Conservation (phyloP, 2,113 vertebrate genomes). For the Rhinolophus sinicus region DNA sequence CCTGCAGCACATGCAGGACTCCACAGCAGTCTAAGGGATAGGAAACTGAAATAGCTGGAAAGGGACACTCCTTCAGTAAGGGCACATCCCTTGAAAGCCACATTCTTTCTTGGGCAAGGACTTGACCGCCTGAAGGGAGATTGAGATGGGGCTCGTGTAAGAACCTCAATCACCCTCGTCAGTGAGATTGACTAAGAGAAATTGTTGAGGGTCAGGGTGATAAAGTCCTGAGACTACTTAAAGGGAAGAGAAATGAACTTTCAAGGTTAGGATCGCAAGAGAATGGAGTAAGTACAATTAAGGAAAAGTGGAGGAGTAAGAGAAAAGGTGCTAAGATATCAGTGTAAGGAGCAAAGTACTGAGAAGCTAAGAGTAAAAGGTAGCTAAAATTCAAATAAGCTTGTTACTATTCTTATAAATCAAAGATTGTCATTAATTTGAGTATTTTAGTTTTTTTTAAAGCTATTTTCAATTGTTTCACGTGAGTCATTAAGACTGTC, state of each 20-base stretch:
- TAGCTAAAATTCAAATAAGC: background rate
- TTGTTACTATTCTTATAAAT: background rate
- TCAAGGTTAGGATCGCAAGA: background rate
- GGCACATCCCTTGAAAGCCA: background rate
- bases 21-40: accelerated
- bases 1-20: background rate
- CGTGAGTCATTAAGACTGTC: background rate
- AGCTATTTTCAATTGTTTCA: background rate
- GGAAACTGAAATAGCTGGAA: background rate
- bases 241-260: background rate
- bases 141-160: background rate
- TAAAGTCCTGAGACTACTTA: background rate
- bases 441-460: background rate
- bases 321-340: background rate
- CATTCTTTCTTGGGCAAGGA: background rate
- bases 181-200: background rate
- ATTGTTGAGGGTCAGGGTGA: background rate
- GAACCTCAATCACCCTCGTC: background rate
- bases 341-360: background rate
- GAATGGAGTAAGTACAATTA: background rate
- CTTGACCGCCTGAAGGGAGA: background rate
- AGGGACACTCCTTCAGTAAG: background rate
- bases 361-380: background rate
- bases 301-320: background rate
- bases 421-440: background rate